Evolutionary conservation across 1,140 invertebrate genomes (phyloP), one percentile per base, ranked within the genome.

Genomic region (Drosophila pseudoobscura): DNA sequence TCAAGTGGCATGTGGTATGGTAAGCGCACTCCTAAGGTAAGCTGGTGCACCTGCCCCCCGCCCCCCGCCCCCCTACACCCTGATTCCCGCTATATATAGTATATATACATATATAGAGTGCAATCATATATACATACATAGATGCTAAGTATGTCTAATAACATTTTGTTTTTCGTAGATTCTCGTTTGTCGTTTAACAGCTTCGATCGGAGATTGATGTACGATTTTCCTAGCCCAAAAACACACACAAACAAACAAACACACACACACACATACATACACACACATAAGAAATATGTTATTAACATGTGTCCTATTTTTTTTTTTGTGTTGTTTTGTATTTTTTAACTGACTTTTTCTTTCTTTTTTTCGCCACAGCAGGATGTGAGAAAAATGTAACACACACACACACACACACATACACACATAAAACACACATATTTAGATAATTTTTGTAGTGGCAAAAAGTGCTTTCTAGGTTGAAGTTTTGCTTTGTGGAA

Each of bases 21-120:
- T 78, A 84, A 70, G 78, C 82, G 85, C 85, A 89, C 85, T 89
- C 63, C 63, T 89, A 89, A 89, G 85, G 85, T 89, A 89, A 89
- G 85, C 85, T 89, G 85, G 82, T 87, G 82, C 82, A 87, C 82
- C 76, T 87, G 82, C 83, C 87, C 82, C 82, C 15, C 15, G 15
- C 15, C 15, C 15, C 15, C 15, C 15, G 15, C 73, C 75, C 82
- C 83, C 63, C 31, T 6, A 29, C 13, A n/a, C 2, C 6, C 11
- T 26, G 24, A 26, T 26, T 6, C 58, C 53, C 13, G 6, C 59
- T 78, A 80, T 62, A 43, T 78, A 17, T 17, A 17, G 17, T 17
- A 17, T 17, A 17, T 17, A 78, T 47, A 68, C 29, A 31, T 74
- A 64, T 5, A 26, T 26, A 26, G 0, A 24, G 24, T 26, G 5